Evolutionary conservation across 2,888 invertebrate genomes (phyloP), one percentile per base, ranked within the genome.

Genomic region (Neoitamus cyanurus): DNA sequence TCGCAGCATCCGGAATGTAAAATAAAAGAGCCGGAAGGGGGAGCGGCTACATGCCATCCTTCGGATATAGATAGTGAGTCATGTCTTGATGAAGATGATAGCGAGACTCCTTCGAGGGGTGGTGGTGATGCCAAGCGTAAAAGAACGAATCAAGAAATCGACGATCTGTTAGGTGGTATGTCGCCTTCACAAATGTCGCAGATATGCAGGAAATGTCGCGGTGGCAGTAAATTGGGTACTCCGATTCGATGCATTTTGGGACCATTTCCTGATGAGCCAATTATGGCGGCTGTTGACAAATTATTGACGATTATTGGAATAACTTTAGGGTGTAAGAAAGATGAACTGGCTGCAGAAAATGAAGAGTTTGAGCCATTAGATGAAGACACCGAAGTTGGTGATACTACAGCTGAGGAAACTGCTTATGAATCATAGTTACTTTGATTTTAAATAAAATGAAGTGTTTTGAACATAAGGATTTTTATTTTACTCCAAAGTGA

Each of bases 191-290:
- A 48, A 20, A 48, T 20, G 20, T n/a, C 2, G 4, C 20, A 25
- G 20, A 20, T 7, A 2, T 58, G 58, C 20, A 9, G 7, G 1
- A 58, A 58, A 6, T 58, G 58, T 9, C 9, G 11, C 7, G 13
- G 15, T 0, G 15, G 25, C 20, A 15, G 6, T 20, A 15, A 25
- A 9, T 58, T 58, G 1, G 58, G 58, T 0, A 3, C 58, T 9
- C 58, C 58, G 3, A 25, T 58, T 20, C 58, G 58, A 9, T 9
- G 58, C 25, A 70, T 83, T 37, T 70, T 83, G 15, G 69, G 83
- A 0, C 83, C 83, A 15, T 83, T 70, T 83, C 83, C 83, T 9
- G 83, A 83, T 42, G 83, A 83, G 37, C 36, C 42, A 30, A n/a
- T 83, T 11, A 30, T 83, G 34, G 58, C 70, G 0, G 31, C 70